Evolutionary conservation across 2,888 invertebrate species (phyloP), one percentile per base, ranked within the genome.

Genomic region (Parnassius apollo): DNA sequence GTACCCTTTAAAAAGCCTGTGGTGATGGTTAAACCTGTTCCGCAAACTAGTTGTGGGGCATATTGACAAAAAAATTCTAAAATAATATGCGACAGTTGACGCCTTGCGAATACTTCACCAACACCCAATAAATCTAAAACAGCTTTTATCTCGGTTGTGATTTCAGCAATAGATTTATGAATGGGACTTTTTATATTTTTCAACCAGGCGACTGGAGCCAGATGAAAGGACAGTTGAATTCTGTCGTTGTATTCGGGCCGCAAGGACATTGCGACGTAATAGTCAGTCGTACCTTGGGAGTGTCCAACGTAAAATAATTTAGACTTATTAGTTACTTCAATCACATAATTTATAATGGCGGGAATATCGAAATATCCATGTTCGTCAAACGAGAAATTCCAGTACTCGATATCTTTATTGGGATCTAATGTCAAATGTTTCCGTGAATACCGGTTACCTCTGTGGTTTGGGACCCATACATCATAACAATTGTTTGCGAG

Each of bases 361-460:
- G 96, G 94, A 8, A 96, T 68, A 79, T 96, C 96, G 70, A 92
- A 92, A 22, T 82, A 71, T 0, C 94, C 96, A 77, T 94, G 93
- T 77, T 96, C 94, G 74, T 96, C 94, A 88, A 93, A 94, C 62
- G 93, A 94, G 72, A 89, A 93, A 51, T 88, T 66, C 93, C 93
- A 93, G 71, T 81, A 93, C 12, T 76, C 66, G 2, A 73, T 62
- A 54, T 92, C 85, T 1, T 57, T 67, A 22, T 79, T 72, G 1
- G 88, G 80, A 62, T 87, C 68, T 74, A 86, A 67, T 0, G 76
- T 77, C 2, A 73, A 67, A 71, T 95, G 95, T 3, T 81, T 83
- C 48, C 89, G 82, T 10, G 93, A 92, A 75, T 94, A 94, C 2
- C 83, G 86, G 71, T 93, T 94, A 11, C 95, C 95, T 64, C 95